phyloP scores from a whole-genome alignment of 2,797 vertebrate genomes.

The Cryptoprocta ferox region DNA sequence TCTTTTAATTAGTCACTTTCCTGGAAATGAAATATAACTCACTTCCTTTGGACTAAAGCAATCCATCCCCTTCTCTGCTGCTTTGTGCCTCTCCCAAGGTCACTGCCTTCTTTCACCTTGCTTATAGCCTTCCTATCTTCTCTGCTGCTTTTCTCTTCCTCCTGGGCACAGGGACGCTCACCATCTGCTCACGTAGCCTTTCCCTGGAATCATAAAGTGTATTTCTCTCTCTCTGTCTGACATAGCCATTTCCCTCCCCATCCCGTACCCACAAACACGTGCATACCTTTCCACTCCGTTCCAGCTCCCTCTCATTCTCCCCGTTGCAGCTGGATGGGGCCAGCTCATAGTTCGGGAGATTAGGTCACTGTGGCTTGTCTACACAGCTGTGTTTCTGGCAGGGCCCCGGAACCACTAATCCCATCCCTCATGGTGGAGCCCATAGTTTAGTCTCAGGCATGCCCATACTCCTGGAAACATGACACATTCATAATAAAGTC shows the following conservation, averaged over 20 bases:
- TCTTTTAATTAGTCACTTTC: background rate
- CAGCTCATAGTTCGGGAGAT: background rate
- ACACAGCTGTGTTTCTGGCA: slow-evolving; percentile 52
- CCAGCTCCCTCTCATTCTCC: background rate
- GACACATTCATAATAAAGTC: background rate
- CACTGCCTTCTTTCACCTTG: background rate
- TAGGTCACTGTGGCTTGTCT: slow-evolving; percentile 63
- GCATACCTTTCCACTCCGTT: background rate
- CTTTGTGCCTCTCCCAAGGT: accelerated
- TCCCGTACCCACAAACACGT: background rate
- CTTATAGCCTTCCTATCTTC: accelerated
- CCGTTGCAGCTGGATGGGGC: background rate
- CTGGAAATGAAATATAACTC: background rate
- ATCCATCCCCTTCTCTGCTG: background rate
- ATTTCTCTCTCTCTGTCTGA: background rate
- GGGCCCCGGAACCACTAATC: slow-evolving; percentile 25
- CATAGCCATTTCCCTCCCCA: too few species aligned
- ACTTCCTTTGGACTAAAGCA: background rate
- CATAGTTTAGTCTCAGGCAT: background rate
- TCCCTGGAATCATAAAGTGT: background rate
- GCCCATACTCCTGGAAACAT: background rate
- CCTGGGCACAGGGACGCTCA: accelerated
- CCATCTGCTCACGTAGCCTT: background rate
- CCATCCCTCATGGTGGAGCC: background rate
- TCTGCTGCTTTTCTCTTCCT: background rate